phyloP scores from a whole-genome alignment of 1,140 invertebrate species.

The Ostrea denselamellosa region DNA sequence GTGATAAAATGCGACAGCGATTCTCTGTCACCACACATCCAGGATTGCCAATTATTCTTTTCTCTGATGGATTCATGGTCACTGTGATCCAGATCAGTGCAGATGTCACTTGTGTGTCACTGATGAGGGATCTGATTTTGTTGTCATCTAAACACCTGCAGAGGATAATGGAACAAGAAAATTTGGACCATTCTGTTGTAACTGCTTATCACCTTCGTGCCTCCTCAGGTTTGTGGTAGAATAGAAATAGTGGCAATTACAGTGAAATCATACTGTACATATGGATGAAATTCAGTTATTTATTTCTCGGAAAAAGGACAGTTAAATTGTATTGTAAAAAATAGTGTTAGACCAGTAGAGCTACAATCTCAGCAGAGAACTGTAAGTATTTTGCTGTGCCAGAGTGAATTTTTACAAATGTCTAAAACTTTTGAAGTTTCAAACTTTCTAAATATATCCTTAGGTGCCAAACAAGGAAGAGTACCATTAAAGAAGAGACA shows the following conservation, averaged over 20 bases:
- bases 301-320: too few species aligned
- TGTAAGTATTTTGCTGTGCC: too few species aligned
- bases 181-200: constrained; percentile 67
- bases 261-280: background rate
- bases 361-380: too few species aligned
- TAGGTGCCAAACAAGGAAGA: constrained; percentile 46
- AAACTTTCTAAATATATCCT: background rate
- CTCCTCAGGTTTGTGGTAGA: constrained; percentile 46
- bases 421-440: background rate
- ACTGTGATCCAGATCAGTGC: constrained; percentile 69
- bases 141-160: constrained; percentile 71
- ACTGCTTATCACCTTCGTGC: constrained; percentile 67
- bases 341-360: too few species aligned
- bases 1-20: constrained; percentile 66
- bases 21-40: constrained; percentile 77
- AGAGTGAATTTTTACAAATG: too few species aligned
- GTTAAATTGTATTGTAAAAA: too few species aligned
- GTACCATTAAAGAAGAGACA: constrained; percentile 46
- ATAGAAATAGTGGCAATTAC: background rate
- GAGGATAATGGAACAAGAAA: constrained; percentile 58
- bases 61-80: constrained; percentile 78
- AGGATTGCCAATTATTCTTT: constrained; percentile 74
- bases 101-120: constrained; percentile 65
- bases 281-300: too few species aligned
- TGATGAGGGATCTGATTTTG: constrained; percentile 71